Percentiles rank a stretch among this genome's conserved stretches.
These are phyloP conservation scores for Spicauda simplicius DNA, from an alignment of 2,888 invertebrate genomes.

Conservation along the genomic window DNA sequence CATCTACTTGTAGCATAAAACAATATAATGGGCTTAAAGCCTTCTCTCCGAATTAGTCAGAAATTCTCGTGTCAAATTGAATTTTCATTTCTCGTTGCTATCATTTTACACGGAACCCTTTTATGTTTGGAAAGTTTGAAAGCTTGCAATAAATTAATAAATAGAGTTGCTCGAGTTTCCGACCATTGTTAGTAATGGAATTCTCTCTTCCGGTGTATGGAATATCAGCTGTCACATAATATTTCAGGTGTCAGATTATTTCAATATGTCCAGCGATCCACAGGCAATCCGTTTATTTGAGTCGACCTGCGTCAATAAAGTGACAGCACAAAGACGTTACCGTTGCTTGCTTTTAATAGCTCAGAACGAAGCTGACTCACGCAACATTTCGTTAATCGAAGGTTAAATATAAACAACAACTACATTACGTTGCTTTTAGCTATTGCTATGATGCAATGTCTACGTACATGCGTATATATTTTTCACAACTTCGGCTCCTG, in stretches of 20 bases:
- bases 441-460: conserved; percentile 16
- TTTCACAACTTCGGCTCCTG: background rate
- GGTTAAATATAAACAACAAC: conserved; percentile 65
- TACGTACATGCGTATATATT: background rate
- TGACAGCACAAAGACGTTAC: conserved; percentile 66
- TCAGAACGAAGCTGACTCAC: conserved; percentile 67
- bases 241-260: background rate
- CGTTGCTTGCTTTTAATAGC: conserved; percentile 64
- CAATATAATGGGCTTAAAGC: conserved; percentile 29
- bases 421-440: conserved; percentile 43
- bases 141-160: conserved; percentile 34
- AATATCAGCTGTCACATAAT: background rate
- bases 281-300: no score
- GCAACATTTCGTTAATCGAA: conserved; percentile 75
- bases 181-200: conserved; percentile 16
- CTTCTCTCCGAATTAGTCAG: conserved; percentile 28
- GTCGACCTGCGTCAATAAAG: conserved; percentile 41
- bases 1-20: conserved; percentile 11
- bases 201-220: conserved; percentile 2
- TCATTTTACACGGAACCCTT: conserved; percentile 30
- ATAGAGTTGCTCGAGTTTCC: conserved; percentile 22
- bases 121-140: conserved; percentile 22
- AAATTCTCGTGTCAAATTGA: conserved; percentile 32
- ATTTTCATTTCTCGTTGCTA: conserved; percentile 33
- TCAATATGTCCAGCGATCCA: conserved; percentile 40